Base-by-base conservation (phyloP, 1,140 invertebrate species). In the Cherax quadricarinatus region DNA sequence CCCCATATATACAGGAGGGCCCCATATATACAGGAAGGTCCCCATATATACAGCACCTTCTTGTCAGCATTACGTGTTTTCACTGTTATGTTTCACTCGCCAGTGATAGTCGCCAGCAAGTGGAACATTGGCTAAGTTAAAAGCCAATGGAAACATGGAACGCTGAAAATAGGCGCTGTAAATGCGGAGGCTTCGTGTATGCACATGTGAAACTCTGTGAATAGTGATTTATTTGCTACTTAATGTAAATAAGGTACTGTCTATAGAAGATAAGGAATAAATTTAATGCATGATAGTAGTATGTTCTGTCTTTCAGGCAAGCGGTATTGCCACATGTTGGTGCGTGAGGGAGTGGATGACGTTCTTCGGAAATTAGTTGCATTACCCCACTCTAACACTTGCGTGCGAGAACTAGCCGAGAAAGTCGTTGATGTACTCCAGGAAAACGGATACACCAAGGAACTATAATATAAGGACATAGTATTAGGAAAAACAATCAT, bases 241-340 rank as follows among this genome's bases (percentile, higher is more conserved):
- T 41, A 41, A 41, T 41, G 30, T 41, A 91, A 89, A 60, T 41
- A 49, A 51, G 41, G 60, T 79, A 18, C n/a, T 14, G 10, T 66
- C 16, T 30, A 66, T 41, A n/a, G 24, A 16, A 80, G 70, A 82
- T 78, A 41, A 10, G 53, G 18, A 75, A 84, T 14, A 70, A 21
- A 91, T 70, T 41, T 84, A 53, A 88, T 14, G 6, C 53, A 57
- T 57, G 9, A 57, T 14, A 10, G 53, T 57, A 6, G 53, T 10
- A 57, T 57, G 9, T 57, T 14, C 9, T 66, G 14, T 79, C 87
- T 93, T 96, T 93, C 94, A 97, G 97, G 97, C 9, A 96, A 96
- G 94, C 95, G 97, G 12, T 97, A 97, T 94, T 97, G 97, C 94
- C 95, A 96, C 83, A 97, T 97, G 97, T 94, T 97, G 73, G 94